These are phyloP conservation scores for Carposina sasakii DNA, from an alignment of 1,140 invertebrate species.

Conservation along the genomic window DNA sequence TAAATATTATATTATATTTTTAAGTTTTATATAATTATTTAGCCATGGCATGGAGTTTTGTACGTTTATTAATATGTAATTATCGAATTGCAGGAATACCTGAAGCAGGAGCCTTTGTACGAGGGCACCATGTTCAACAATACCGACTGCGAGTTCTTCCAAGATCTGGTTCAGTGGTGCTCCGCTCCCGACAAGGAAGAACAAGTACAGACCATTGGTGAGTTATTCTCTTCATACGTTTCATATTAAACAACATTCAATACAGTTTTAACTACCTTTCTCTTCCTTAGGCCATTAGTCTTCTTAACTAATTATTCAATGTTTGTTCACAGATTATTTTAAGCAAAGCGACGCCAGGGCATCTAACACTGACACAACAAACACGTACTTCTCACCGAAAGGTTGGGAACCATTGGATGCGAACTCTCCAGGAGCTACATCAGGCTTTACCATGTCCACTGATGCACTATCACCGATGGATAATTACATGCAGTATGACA, in stretches of 20 bases:
- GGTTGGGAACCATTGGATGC: slow-evolving; percentile 54
- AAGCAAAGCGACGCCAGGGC: slow-evolving; percentile 50
- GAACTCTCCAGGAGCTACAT: slow-evolving; percentile 46
- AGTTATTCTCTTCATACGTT: no score
- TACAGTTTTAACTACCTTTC: no score
- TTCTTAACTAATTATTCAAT: slow-evolving; percentile 5
- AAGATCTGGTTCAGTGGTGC: slow-evolving; percentile 64
- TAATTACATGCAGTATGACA: slow-evolving; percentile 33
- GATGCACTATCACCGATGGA: slow-evolving; percentile 44
- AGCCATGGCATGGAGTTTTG: no score
- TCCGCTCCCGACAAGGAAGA: slow-evolving; percentile 49
- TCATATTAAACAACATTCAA: no score
- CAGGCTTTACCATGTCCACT: slow-evolving; percentile 36
- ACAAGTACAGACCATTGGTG: slow-evolving; percentile 62
- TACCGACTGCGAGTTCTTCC: slow-evolving; percentile 64
- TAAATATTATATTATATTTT: slow-evolving; percentile 36
- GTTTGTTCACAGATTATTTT: slow-evolving; percentile 44
- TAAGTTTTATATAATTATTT: slow-evolving; percentile 21
- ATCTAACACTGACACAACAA: slow-evolving; percentile 55
- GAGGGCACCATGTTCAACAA: slow-evolving; percentile 58
- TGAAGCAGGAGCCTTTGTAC: slow-evolving; percentile 57
- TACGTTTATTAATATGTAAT: slow-evolving; percentile 26
- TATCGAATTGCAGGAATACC: slow-evolving; percentile 54
- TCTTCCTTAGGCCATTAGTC: background rate
- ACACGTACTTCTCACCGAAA: slow-evolving; percentile 58